Evolutionary conservation across 2,888 invertebrate genomes (phyloP).

Genomic region (Carpatolechia fugitivella): DNA sequence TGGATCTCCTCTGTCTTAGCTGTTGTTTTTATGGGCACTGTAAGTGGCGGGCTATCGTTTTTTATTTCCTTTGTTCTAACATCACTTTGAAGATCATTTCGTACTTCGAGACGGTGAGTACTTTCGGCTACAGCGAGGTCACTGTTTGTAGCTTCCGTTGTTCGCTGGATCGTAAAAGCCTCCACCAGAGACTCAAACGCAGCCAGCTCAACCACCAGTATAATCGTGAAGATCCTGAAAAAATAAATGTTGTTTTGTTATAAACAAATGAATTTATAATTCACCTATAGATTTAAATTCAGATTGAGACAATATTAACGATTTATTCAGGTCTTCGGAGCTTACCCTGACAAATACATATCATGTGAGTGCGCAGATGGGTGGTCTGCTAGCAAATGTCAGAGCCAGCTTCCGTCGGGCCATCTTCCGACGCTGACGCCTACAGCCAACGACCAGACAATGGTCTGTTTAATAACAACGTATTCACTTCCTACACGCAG

Average conservation of each 20-base stretch:
- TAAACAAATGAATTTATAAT: neutral
- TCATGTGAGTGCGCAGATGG: constrained; percentile 13
- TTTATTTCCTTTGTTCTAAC: constrained; percentile 19
- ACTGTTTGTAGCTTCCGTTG: constrained; percentile 18
- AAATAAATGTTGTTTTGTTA: too few species aligned
- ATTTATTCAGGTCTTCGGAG: neutral
- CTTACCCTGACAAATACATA: constrained; percentile 14
- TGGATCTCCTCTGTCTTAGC: constrained; percentile 16
- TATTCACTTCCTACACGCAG: neutral
- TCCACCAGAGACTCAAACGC: constrained; percentile 40
- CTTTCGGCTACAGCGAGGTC: constrained; percentile 44
- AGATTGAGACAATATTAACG: neutral
- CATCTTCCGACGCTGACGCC: constrained; percentile 2
- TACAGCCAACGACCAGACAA: constrained; percentile 23
- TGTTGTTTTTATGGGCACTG: constrained; percentile 14
- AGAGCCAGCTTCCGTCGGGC: neutral
- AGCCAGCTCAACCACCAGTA: constrained; percentile 44
- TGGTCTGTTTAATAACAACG: constrained; percentile 22
- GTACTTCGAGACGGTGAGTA: constrained; percentile 36
- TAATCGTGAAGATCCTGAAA: constrained; percentile 61
- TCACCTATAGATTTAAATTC: neutral
- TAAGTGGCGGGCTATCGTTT: constrained; percentile 9
- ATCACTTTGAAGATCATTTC: constrained; percentile 33
- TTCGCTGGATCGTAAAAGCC: constrained; percentile 43
- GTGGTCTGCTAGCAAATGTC: constrained; percentile 11